Evolutionary conservation across 2,113 vertebrate genomes (phyloP).

Genomic region (Turnix velox): DNA sequence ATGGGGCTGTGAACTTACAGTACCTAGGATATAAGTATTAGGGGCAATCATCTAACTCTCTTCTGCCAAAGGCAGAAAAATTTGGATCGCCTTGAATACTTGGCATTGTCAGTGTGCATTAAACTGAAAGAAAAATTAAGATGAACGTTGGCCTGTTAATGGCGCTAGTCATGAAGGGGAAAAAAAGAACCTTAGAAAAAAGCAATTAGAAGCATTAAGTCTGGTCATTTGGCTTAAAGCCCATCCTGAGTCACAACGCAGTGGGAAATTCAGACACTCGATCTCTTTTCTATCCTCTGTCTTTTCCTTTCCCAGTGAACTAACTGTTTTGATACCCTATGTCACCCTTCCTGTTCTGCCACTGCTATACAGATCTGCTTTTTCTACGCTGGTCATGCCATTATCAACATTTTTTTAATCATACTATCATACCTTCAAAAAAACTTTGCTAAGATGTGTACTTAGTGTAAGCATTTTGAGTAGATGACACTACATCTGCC

Average conservation of each 20-base stretch:
- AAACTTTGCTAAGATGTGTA: background rate
- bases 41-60: background rate
- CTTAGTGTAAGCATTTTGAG: background rate
- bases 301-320: background rate
- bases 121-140: conserved; percentile 54
- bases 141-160: conserved; percentile 32
- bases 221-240: background rate
- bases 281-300: conserved; percentile 3
- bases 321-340: background rate
- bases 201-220: conserved; percentile 31
- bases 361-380: background rate
- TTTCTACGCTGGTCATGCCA: background rate
- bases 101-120: background rate
- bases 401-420: background rate
- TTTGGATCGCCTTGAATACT: conserved; percentile 24
- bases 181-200: conserved; percentile 10
- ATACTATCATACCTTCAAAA: background rate
- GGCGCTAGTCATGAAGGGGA: conserved; percentile 17
- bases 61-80: conserved; percentile 7
- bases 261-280: background rate
- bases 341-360: conserved; percentile 6
- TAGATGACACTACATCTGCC: background rate
- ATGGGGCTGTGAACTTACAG: background rate
- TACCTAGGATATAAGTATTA: background rate
- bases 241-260: conserved; percentile 18